phyloP scores from a whole-genome alignment of 2,888 invertebrate species.

The Plusia festucae region DNA sequence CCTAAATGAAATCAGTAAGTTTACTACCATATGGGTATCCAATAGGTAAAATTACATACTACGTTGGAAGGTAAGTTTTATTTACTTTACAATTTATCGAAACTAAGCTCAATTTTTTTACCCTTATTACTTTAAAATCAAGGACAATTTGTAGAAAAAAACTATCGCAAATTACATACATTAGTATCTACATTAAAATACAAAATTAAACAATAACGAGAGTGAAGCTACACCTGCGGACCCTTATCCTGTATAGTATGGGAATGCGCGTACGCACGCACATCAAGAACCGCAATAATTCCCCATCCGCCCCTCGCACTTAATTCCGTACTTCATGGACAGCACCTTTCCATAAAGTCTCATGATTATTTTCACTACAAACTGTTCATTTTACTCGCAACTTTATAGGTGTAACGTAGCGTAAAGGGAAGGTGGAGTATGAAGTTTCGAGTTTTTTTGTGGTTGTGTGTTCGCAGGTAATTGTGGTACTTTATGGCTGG shows the following conservation, averaged over 20 bases:
- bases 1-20: no score
- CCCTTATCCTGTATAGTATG: conserved; percentile 83
- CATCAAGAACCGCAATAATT: conserved; percentile 71
- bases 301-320: conserved; percentile 40
- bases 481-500: conserved; percentile 78
- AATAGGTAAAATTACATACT: no score
- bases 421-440: conserved; percentile 70
- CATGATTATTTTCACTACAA: conserved; percentile 58
- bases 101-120: no score
- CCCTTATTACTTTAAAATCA: neutral
- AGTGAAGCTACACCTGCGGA: conserved; percentile 80
- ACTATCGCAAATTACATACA: conserved; percentile 20
- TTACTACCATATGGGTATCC: no score
- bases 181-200: conserved; percentile 21
- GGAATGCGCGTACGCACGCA: conserved; percentile 79
- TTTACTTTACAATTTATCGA: no score
- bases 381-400: conserved; percentile 62
- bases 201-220: conserved; percentile 30
- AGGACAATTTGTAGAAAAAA: no score
- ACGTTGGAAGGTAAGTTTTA: no score
- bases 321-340: conserved; percentile 71
- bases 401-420: conserved; percentile 70
- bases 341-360: conserved; percentile 74
- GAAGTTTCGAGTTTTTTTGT: conserved; percentile 73
- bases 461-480: conserved; percentile 59